Base-by-base conservation (phyloP, 2,797 vertebrate genomes). In the Mus minutoides region DNA sequence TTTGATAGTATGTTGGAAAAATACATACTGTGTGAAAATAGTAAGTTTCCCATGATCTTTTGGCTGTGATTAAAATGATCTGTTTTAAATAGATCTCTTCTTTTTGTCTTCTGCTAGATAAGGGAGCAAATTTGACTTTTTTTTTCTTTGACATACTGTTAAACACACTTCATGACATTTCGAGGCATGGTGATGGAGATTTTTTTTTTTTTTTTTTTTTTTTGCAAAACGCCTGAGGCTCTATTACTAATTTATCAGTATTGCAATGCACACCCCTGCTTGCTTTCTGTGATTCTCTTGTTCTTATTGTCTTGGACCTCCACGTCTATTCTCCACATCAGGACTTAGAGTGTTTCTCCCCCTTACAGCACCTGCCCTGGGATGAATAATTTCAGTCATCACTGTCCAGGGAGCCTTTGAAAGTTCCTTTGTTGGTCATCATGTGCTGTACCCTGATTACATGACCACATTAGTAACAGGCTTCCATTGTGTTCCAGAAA, bases 231-330 rank as follows among this genome's bases (percentile, higher is more conserved):
- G 89, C 97, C 95, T 49, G 71, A 76, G 91, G 96, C 79, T 17
- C 1, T 69, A 56, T 95, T 88, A 96, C 80, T 97, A 88, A 96
- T 97, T 92, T 67, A 96, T 92, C 73, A 90, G 71, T 78, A 29
- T 56, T 46, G 10, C 94, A 64, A 24, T 34, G 43, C 77, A 64
- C 60, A 76, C n/a, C 71, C 43, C 67, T 37, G 56, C 54, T 83
- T 90, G 75, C 40, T 89, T n/a, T 78, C 86, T 92, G 8, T 56
- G 58, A 24, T 73, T 73, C 46, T 54, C 94, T 58, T 7, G 37
- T 52, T 91, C 37, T 84, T n/a, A 34, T 75, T 76, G 64, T 90
- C 71, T 56, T 46, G 21, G 43, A 46, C 60, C 43, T 40, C 91
- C 62, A 2, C 19, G 80, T 89, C n/a, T 75, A 54, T 82, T 73